Percentiles rank a stretch among this genome's conserved stretches.
phyloP scores from a whole-genome alignment of 2,888 invertebrate species.

The Argyresthia albistria region DNA sequence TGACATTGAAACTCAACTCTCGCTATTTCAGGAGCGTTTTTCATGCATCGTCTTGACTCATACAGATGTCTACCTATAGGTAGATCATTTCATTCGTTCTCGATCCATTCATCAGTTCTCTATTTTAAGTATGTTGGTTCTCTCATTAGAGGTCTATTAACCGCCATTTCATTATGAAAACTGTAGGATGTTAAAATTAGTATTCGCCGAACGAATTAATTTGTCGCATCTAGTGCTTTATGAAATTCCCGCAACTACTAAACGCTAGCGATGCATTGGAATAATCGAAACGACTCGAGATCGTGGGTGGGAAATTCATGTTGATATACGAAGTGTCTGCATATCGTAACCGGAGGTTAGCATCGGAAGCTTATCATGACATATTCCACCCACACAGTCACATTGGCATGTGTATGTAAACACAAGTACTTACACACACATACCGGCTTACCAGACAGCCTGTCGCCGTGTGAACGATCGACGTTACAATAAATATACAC shows the following conservation, averaged over 20 bases:
- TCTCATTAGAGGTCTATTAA: too few relatives aligned
- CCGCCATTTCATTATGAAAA: too few relatives aligned
- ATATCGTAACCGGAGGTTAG: too few relatives aligned
- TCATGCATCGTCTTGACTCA: too few relatives aligned
- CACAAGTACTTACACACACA: conserved; percentile 38
- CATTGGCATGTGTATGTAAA: conserved; percentile 12
- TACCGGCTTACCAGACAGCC: conserved; percentile 61
- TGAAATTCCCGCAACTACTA: not conserved
- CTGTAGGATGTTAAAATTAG: too few relatives aligned
- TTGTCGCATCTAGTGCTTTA: too few relatives aligned
- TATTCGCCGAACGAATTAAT: too few relatives aligned
- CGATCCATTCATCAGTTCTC: too few relatives aligned
- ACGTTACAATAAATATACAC: not conserved
- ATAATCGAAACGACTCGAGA: conserved; percentile 29
- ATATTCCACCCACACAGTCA: conserved; percentile 56
- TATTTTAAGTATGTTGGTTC: too few relatives aligned
- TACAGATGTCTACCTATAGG: too few relatives aligned
- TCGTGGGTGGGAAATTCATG: conserved; percentile 34
- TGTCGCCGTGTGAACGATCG: conserved; percentile 58
- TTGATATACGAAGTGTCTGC: too few relatives aligned
- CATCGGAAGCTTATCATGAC: conserved; percentile 66
- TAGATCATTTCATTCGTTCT: too few relatives aligned
- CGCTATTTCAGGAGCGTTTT: not conserved
- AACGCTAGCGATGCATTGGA: not conserved
- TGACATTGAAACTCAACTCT: not conserved